Percentiles rank a stretch among this genome's conserved stretches.
These are phyloP conservation scores for Gnathochromis pfefferi DNA, from an alignment of 2,113 vertebrate species.

Conservation along the genomic window DNA sequence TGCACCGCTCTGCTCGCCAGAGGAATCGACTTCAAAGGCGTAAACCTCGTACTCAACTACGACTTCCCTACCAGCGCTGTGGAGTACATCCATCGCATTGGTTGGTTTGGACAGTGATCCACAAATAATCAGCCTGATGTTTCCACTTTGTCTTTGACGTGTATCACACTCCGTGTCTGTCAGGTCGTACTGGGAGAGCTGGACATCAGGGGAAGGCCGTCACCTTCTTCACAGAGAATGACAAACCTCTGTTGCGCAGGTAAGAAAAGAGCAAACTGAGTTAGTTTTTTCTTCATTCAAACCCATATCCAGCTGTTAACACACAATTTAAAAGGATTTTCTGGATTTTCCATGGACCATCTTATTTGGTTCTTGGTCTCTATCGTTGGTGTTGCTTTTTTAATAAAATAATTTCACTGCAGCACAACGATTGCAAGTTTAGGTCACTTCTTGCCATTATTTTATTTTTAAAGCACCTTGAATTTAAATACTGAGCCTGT, in stretches of 20 bases:
- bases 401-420: background rate
- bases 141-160: background rate
- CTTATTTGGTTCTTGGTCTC: background rate
- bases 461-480: background rate
- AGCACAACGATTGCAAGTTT: background rate
- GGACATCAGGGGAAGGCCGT: slow-evolving; percentile 86
- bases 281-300: background rate
- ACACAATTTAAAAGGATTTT: background rate
- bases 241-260: slow-evolving; percentile 92
- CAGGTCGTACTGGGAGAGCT: slow-evolving; percentile 93
- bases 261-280: slow-evolving; percentile 30
- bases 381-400: background rate
- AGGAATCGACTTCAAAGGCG: slow-evolving; percentile 97
- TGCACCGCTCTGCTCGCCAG: slow-evolving; percentile 91
- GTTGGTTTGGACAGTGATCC: slow-evolving; percentile 46
- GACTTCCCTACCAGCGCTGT: slow-evolving; percentile 91
- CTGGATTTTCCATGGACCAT: background rate
- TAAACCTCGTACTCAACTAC: slow-evolving; percentile 93
- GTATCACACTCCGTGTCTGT: background rate
- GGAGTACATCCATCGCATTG: slow-evolving; percentile 95
- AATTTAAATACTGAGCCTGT: background rate
- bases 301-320: background rate
- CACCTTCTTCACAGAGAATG: slow-evolving; percentile 96
- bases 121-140: background rate
- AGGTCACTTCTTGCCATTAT: background rate